phyloP scores from a whole-genome alignment of 2,888 invertebrate genomes.

The Flabesymbios commensalis region DNA sequence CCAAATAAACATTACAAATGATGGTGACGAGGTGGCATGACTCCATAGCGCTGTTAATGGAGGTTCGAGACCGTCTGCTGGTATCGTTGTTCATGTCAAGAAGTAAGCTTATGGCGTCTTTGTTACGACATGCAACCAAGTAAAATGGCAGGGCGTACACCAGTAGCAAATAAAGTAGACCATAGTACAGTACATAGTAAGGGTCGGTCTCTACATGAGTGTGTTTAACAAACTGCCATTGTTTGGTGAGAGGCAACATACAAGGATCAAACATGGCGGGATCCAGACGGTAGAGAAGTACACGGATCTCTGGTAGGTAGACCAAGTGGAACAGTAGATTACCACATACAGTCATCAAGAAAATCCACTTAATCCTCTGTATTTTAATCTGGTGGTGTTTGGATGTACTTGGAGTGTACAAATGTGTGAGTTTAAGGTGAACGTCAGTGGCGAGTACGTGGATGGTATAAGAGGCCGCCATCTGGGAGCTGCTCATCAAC shows the following conservation, averaged over 20 bases:
- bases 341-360: slow-evolving; percentile 7
- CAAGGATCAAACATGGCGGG: not conserved
- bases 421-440: not conserved
- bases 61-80: not conserved
- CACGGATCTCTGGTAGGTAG: slow-evolving; percentile 18
- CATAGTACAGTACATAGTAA: slow-evolving; percentile 30
- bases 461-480: slow-evolving; percentile 17
- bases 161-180: slow-evolving; percentile 20
- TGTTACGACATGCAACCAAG: slow-evolving; percentile 24
- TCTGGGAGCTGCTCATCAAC: slow-evolving; percentile 6
- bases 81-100: slow-evolving; percentile 11
- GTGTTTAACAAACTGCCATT: slow-evolving; percentile 24
- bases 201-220: slow-evolving; percentile 17
- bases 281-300: slow-evolving; percentile 2
- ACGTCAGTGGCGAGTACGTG: slow-evolving; percentile 19
- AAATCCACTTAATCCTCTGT: not conserved
- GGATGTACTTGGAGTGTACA: too few species aligned
- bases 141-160: slow-evolving; percentile 26
- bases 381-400: slow-evolving; percentile 4
- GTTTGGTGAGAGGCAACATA: slow-evolving; percentile 23
- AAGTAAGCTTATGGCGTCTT: slow-evolving; percentile 29
- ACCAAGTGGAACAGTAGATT: slow-evolving; percentile 14
- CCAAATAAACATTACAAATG: slow-evolving; percentile 26
- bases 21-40: slow-evolving; percentile 16
- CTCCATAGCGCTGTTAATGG: slow-evolving; percentile 10